These are phyloP conservation scores for Gila orcuttii DNA, from an alignment of 2,113 vertebrate species.

Conservation along the genomic window DNA sequence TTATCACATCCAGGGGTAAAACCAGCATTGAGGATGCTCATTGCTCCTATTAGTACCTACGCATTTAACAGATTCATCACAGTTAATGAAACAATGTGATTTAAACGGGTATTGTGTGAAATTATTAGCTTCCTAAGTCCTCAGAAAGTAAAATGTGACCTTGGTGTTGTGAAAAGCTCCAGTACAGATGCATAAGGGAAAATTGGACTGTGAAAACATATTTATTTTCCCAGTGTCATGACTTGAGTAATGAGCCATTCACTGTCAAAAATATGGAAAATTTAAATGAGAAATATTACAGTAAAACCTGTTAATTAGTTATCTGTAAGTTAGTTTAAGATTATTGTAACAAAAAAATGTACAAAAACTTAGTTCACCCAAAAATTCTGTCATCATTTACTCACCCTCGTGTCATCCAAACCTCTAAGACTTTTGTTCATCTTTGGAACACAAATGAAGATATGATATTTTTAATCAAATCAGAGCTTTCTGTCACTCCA, in stretches of 20 bases:
- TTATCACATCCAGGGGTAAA: slow-evolving; percentile 2
- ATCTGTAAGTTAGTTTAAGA: neutral
- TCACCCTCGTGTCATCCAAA: too few relatives aligned
- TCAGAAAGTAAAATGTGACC: slow-evolving; percentile 15
- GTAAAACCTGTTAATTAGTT: neutral
- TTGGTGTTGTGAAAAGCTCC: slow-evolving; percentile 3
- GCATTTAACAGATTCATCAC: slow-evolving; percentile 9
- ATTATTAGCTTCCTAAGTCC: neutral
- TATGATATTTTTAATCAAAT: too few relatives aligned
- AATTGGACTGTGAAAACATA: neutral
- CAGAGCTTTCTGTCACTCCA: too few relatives aligned
- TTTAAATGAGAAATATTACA: neutral
- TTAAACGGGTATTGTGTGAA: neutral
- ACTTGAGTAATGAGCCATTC: neutral
- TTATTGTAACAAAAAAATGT: neutral
- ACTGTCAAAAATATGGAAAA: neutral
- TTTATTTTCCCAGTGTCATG: neutral
- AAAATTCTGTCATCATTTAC: too few relatives aligned
- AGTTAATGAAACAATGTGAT: neutral
- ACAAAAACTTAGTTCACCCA: too few relatives aligned
- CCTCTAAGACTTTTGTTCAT: too few relatives aligned
- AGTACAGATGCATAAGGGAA: neutral
- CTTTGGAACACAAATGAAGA: too few relatives aligned
- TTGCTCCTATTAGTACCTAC: neutral
- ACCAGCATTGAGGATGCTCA: neutral